Base-by-base conservation (phyloP, 2,888 invertebrate genomes). In the Lasius platythorax region DNA sequence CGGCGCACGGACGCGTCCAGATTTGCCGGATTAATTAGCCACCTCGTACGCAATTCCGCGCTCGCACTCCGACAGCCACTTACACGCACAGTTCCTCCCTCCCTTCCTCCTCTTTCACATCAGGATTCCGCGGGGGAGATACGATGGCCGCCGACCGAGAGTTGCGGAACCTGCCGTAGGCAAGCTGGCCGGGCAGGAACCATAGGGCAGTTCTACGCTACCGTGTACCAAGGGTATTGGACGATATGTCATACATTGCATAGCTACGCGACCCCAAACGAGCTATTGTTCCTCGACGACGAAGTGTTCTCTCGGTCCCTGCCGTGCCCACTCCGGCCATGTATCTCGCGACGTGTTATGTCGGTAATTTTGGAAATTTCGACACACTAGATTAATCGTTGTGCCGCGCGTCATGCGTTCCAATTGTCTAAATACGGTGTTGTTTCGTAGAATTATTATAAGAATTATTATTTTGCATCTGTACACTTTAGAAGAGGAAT, bases 211-310 rank as follows among this genome's bases (percentile, higher is more conserved):
- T 58, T 84, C 73, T 61, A 23, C 40, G 43, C 67, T 72, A 74
- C 67, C 83, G 85, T 88, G 87, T 90, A 90, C 89, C 89, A 90
- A 90, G 91, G 89, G 90, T 91, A 91, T 91, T 91, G 91, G 90
- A 85, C 91, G 89, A 91, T 91, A 87, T 87, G 90, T 91, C 91
- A 91, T 90, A 90, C 87, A 85, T 89, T 89, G 91, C 90, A 91
- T 90, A 90, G 85, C 88, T 91, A 85, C 82, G 89, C 91, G 91
- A 90, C 85, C 91, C 90, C 91, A 91, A 90, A 90, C 91, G 89
- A 90, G 90, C 90, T 91, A 90, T 90, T 90, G 91, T 90, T 90
- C 89, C 88, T 88, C 91, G 85, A 72, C 85, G 91, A 84, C 88
- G 85, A 88, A 90, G 89, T 91, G 88, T 82, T 89, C 79, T 83